Percentiles rank a stretch among this genome's conserved stretches.
phyloP scores from a whole-genome alignment of 2,888 invertebrate genomes.

The Campoplex capitator region DNA sequence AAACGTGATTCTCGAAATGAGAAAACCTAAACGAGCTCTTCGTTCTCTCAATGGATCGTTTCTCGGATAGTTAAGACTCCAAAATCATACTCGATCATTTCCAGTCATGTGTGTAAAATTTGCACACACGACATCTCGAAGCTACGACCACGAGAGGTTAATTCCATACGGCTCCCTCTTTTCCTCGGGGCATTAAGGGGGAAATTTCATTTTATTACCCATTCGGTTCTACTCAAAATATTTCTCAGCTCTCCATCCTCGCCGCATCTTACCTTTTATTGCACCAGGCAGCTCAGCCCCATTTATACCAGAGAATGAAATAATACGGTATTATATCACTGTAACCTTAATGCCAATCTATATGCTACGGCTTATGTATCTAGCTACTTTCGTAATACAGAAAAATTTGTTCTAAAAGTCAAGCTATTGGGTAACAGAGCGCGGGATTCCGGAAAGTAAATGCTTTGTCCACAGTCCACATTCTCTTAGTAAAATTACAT shows the following conservation, averaged over 20 bases:
- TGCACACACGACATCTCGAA: slow-evolving; percentile 12
- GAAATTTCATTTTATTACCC: slow-evolving; percentile 60
- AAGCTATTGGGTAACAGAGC: background rate
- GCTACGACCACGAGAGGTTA: slow-evolving; percentile 19
- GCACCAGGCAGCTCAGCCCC: slow-evolving; percentile 47
- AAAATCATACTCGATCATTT: slow-evolving; percentile 30
- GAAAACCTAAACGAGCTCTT: too few relatives aligned
- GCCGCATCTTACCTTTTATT: slow-evolving; percentile 58
- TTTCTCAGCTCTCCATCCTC: background rate
- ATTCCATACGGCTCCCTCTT: slow-evolving; percentile 30
- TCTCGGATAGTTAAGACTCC: background rate
- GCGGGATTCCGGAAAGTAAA: background rate
- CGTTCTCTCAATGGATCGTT: background rate
- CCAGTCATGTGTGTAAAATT: slow-evolving; percentile 27
- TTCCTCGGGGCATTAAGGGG: slow-evolving; percentile 42
- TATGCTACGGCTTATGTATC: slow-evolving; percentile 8
- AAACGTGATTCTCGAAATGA: too few relatives aligned
- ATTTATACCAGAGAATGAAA: slow-evolving; percentile 37
- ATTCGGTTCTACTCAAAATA: slow-evolving; percentile 34
- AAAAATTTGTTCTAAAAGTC: background rate
- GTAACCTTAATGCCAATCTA: slow-evolving; percentile 29
- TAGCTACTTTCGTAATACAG: slow-evolving; percentile 1
- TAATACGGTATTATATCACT: slow-evolving; percentile 43
- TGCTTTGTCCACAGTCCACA: background rate
- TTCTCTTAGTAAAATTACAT: background rate